Evolutionary conservation across 2,113 vertebrate species (phyloP), one percentile per base, ranked within the genome.

Genomic region (Equus quagga): DNA sequence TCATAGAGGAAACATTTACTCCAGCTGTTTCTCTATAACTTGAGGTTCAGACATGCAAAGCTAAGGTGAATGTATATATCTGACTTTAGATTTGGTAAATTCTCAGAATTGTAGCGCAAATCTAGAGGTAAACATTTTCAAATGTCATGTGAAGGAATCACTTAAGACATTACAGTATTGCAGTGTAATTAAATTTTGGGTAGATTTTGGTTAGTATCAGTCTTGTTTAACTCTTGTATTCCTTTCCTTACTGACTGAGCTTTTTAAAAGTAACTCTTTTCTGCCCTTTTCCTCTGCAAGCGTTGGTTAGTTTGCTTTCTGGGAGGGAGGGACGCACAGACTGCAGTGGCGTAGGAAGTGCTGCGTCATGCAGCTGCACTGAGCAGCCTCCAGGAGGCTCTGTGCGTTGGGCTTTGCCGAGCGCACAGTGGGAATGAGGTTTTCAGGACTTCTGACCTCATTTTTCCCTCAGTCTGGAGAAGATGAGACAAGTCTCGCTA

Each of bases 381-480:
- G 28, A 44, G 51, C 49, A 18, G 70, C 82, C 82, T 64, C 36
- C 1, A 2, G 64, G 91, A 94, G 65, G 36, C 56, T 83, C 60
- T 44, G 18, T n/a, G 76, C 80, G 81, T 23, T 33, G 36, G 23
- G 58, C 54, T 83, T 18, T 79, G 90, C 51, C 0, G 5, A 36
- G 49, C 17, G 21, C 26, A 23, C 5, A 17, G 78, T 46, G 73
- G 49, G 54, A 58, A 18, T 0, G 4, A 96, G 70, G 46, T 58
- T 62, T 36, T 54, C 17, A 13, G 75, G 31, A 49, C 89, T 81
- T n/a, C 84, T 95, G 94, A 76, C 95, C 89, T 92, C 14, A 0
- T 83, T 97, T 92, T 33, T 54, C 15, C 24, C 83, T 89, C 67
- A 0, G 26, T 70, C 73, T 72, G 89, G 73, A 90, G 96, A 49